A percentile compares a stretch with the other conserved stretches of the same genome.
These are phyloP conservation scores for Myiotriccus ornatus DNA, from an alignment of 2,797 vertebrate species.

Conservation along the genomic window DNA sequence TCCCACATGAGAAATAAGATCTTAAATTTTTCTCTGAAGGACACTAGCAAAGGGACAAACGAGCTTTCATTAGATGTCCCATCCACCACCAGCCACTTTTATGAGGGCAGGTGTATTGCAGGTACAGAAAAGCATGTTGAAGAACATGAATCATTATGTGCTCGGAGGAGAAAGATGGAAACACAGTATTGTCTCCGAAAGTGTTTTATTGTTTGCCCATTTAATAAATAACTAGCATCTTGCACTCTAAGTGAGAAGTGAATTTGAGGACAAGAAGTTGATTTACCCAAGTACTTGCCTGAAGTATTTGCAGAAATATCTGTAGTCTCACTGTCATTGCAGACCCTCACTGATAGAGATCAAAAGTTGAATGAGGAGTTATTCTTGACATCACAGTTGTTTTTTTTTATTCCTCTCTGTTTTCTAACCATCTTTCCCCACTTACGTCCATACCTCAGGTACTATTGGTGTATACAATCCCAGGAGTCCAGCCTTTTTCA, in stretches of 20 bases:
- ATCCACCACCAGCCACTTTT: not conserved
- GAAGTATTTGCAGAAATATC: not conserved
- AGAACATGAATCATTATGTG: not conserved
- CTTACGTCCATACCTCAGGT: fast-evolving
- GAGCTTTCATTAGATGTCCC: not conserved
- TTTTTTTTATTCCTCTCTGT: not conserved
- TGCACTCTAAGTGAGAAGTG: not conserved
- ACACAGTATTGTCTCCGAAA: not conserved
- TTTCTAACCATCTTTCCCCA: not conserved
- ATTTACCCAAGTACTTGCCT: not conserved
- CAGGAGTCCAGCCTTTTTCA: not conserved
- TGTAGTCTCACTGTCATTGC: not conserved
- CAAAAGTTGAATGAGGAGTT: not conserved
- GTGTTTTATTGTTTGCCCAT: not conserved
- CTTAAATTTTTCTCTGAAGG: not conserved
- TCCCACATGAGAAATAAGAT: not conserved
- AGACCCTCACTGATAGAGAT: not conserved
- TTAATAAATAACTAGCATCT: not conserved
- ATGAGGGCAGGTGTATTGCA: not conserved
- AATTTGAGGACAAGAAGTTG: not conserved
- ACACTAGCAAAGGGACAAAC: not conserved
- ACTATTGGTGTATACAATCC: too few relatives aligned
- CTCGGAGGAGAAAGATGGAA: not conserved
- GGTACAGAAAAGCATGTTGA: not conserved
- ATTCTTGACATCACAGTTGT: not conserved